A percentile compares a stretch with the other conserved stretches of the same genome.
phyloP scores from a whole-genome alignment of 2,797 vertebrate species.

The Okamejei kenojei region DNA sequence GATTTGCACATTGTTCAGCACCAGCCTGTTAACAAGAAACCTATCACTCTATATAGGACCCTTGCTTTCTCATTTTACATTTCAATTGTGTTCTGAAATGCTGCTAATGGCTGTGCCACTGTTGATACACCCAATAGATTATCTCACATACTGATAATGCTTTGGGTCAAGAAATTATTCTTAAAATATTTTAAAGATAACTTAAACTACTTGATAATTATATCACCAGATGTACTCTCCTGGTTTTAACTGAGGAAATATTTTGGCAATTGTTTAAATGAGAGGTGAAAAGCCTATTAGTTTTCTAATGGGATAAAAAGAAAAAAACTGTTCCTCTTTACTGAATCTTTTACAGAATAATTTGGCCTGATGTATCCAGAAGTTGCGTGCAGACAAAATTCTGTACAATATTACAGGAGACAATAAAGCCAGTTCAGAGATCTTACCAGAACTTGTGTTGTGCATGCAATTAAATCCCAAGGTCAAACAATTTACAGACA shows the following conservation, averaged over 20 bases:
- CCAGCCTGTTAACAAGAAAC: not conserved
- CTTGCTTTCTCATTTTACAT: not conserved
- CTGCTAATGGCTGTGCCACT: not conserved
- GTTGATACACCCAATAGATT: not conserved
- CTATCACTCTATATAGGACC: not conserved
- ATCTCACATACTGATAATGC: not conserved
- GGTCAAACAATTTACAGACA: conserved; percentile 84
- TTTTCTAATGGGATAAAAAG: not conserved
- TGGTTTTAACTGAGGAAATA: not conserved
- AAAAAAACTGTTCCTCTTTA: not conserved
- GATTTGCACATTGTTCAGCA: not conserved
- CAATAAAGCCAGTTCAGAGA: conserved; percentile 65
- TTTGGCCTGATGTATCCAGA: conserved; percentile 63
- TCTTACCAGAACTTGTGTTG: conserved; percentile 69
- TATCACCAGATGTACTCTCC: not conserved
- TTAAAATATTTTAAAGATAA: not conserved
- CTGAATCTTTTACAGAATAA: conserved; percentile 62
- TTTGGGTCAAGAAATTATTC: not conserved
- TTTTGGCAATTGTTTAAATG: not conserved
- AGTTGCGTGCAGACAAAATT: conserved; percentile 46
- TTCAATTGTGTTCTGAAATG: not conserved
- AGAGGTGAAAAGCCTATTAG: not conserved
- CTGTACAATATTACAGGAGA: conserved; percentile 50
- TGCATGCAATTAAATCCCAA: conserved; percentile 81
- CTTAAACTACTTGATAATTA: not conserved